Base-by-base conservation (phyloP, 2,113 vertebrate genomes). In the Passerina amoena region DNA sequence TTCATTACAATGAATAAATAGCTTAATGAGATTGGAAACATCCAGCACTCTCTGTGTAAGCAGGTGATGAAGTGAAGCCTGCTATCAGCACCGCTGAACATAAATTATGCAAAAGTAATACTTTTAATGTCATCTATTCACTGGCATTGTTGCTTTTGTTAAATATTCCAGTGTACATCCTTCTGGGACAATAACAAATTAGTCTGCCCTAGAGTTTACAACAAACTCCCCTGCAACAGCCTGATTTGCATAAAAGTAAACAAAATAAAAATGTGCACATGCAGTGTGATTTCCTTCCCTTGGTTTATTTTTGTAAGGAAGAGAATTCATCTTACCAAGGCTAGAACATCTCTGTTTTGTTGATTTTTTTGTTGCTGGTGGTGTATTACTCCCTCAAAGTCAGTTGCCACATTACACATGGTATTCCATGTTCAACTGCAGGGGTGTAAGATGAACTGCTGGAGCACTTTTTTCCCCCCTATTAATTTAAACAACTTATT, bases 101-200 rank as follows among this genome's bases (percentile, higher is more conserved):
- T 98, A 98, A 98, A 98, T 98, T 98, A 98, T 97, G 97, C 97
- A 98, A 95, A 97, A 98, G 94, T 95, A 97, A 97, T 97, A 97
- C 96, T 97, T 98, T 97, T 97, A 97, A 91, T 95, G 94, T 95
- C 92, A 96, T 96, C 96, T 96, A 91, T 89, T 97, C 96, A 95
- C 93, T 90, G 68, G 82, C 85, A 87, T 53, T 90, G 97, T 97
- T 98, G 98, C 97, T 97, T 97, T 96, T 94, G 98, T 98, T 98
- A 98, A 98, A 98, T 97, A 98, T 98, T 97, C 98, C 98, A 97
- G 97, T 92, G 94, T 96, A 97, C 97, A 93, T 97, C 98, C 98
- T 98, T 97, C 98, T 96, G 97, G 98, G 98, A 98, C 96, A 97
- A 94, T 96, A 97, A 97, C 98, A 98, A 93, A 98, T 98, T 98